Evolutionary conservation across 2,113 vertebrate genomes (phyloP), one percentile per base, ranked within the genome.

Genomic region (Chlamydotis undulata): DNA sequence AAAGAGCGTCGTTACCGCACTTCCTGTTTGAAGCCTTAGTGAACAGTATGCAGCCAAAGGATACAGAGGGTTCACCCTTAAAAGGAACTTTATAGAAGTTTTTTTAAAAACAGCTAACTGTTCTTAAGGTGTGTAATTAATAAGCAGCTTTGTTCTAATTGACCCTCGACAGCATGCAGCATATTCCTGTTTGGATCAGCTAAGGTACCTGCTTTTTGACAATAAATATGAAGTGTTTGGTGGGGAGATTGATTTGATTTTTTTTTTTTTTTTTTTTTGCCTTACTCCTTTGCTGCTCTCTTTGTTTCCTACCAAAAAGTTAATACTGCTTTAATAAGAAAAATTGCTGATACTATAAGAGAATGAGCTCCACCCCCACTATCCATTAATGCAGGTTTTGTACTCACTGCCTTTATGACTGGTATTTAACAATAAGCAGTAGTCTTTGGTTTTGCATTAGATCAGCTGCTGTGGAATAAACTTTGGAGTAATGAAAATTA

Each of bases 11-110:
- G 39, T 94, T 93, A 71, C 49, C 14, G 1, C 50, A 47, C n/a
- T 93, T 97, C 87, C 93, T 96, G 92, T 91, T 89, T 73, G 77
- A 71, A 93, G 50, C 80, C 63, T 7, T 52, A 78, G 37, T 35
- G 64, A 83, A 25, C 11, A 3, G 19, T 39, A 10, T 28, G 24
- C 21, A 89, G 57, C 35, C 57, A 75, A 74, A 94, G 33, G 29
- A 53, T 70, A 69, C 4, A 56, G n/a, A 75, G 37, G 23, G 21
- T 50, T 93, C 29, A 41, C 16, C 39, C 64, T 73, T 88, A 68
- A 85, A 88, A 93, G 55, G 68, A 73, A 19, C 53, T 90, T 35
- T 31, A 7, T 16, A 49, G 41, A 3, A 64, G 2, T 7, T 53
- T 61, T 61, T 78, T 81, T 19, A 12, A 64, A 71, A 71, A 56